Evolutionary conservation across 1,140 invertebrate genomes (phyloP), one percentile per base, ranked within the genome.

Genomic region (Platorchestia sp.): DNA sequence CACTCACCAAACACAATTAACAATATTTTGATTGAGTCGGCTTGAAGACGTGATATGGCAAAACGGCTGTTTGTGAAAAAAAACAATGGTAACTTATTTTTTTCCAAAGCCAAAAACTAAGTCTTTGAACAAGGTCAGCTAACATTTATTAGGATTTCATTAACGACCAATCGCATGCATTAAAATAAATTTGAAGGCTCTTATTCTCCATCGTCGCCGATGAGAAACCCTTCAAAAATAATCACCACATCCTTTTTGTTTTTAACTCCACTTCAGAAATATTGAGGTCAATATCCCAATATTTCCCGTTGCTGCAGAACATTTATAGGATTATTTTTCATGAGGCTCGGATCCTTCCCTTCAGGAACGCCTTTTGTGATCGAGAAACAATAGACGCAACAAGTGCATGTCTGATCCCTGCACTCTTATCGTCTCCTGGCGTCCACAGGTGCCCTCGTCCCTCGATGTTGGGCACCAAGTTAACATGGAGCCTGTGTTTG

Each of bases 351-450:
- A 75, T 75, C 27, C 27, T 36, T 75, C 27, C 59, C 59, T 75
- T 75, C 59, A 75, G 59, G 59, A 75, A 36, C 59, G 1, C 1
- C 59, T 36, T 75, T 75, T 75, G 59, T 75, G 59, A 19, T 36
- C 59, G 59, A 75, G 59, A 75, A 75, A 75, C 59, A 75, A 75
- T 75, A 75, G 59, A 75, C 59, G 59, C 59, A 75, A 75, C 59
- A 75, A 75, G 59, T 75, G 59, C 3, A 27, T 36, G 59, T 75
- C 14, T 75, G 59, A 36, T 27, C 59, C 27, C 36, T 22, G 14
- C 1, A 3, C 59, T 14, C 59, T 36, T 75, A 36, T 22, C 27
- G 59, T 36, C 27, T 36, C 10, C 59, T 22, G 59, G 59, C 3
- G 59, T 14, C 59, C 59, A 22, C 47, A 51, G 47, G 47, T 51